Evolutionary conservation across 2,888 invertebrate species (phyloP).

Genomic region (Hofmannophila pseudospretella): DNA sequence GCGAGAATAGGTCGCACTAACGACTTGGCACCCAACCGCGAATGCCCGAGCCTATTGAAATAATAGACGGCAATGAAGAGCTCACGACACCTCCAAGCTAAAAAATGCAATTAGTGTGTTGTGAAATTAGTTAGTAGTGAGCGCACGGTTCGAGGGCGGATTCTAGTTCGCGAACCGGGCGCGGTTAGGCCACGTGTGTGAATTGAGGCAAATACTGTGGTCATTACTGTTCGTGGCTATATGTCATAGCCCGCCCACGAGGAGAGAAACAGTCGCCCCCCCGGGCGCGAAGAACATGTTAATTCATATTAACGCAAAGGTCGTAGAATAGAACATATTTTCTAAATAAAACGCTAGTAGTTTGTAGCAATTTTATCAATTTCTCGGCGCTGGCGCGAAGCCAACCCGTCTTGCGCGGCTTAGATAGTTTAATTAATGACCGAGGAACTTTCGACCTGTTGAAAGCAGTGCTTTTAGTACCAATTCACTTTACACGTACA

Average conservation of each 20-base stretch:
- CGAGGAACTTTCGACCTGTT: slow-evolving; percentile 75
- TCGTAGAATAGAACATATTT: slow-evolving; percentile 18
- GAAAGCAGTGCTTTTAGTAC: slow-evolving; percentile 63
- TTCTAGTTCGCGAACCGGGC: slow-evolving; percentile 38
- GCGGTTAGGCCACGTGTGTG: slow-evolving; percentile 35
- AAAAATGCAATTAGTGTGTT: slow-evolving; percentile 50
- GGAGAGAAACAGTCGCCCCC: slow-evolving; percentile 41
- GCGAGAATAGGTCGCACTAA: slow-evolving; percentile 60
- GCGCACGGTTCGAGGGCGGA: slow-evolving; percentile 39
- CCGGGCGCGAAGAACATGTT: slow-evolving; percentile 41
- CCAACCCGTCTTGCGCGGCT: slow-evolving; percentile 62
- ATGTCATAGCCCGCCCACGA: slow-evolving; percentile 32
- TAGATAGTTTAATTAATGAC: slow-evolving; percentile 75
- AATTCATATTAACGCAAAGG: slow-evolving; percentile 32
- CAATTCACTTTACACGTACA: slow-evolving; percentile 55
- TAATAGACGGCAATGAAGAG: slow-evolving; percentile 58
- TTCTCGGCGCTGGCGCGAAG: slow-evolving; percentile 52
- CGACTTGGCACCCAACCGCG: slow-evolving; percentile 52
- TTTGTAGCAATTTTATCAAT: slow-evolving; percentile 69
- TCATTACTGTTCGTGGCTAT: slow-evolving; percentile 24
- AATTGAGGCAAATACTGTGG: slow-evolving; percentile 41
- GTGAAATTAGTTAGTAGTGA: slow-evolving; percentile 57
- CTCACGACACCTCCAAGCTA: slow-evolving; percentile 45
- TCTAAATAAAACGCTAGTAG: slow-evolving; percentile 42
- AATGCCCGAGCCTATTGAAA: slow-evolving; percentile 44